A percentile compares a stretch with the other conserved stretches of the same genome.
Conservation (phyloP, 2,797 vertebrate species). For the Emydoidea blandingii region DNA sequence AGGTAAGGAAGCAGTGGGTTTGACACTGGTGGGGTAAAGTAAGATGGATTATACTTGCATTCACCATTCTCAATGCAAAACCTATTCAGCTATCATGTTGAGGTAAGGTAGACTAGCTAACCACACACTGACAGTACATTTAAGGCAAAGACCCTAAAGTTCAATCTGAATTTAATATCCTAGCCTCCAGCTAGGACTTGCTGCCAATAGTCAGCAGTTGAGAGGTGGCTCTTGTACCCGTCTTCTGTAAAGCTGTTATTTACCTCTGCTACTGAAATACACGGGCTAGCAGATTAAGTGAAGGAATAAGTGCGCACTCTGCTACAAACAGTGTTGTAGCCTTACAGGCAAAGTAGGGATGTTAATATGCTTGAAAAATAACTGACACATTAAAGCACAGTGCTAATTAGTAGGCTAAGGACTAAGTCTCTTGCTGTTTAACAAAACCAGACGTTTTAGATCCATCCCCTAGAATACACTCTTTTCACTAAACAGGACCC, state of each 20-base stretch:
- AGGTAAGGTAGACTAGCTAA: neutral
- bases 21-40: neutral
- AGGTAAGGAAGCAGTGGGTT: neutral
- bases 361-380: neutral
- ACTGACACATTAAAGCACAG: neutral
- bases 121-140: neutral
- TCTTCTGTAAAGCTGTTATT: fast-evolving
- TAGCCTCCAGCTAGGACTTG: neutral
- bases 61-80: neutral
- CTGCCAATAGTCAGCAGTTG: neutral
- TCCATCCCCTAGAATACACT: neutral
- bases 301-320: neutral
- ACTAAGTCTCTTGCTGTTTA: neutral
- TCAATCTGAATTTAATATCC: neutral
- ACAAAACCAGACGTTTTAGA: neutral
- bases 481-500: neutral
- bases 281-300: neutral
- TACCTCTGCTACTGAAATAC: neutral
- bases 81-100: too few species aligned
- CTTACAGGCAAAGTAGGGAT: neutral
- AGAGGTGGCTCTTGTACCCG: fast-evolving
- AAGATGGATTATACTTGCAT: neutral
- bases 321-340: neutral
- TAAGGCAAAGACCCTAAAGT: neutral
- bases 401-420: neutral